Conservation (phyloP, 2,797 vertebrate species). For the Pampus argenteus region DNA sequence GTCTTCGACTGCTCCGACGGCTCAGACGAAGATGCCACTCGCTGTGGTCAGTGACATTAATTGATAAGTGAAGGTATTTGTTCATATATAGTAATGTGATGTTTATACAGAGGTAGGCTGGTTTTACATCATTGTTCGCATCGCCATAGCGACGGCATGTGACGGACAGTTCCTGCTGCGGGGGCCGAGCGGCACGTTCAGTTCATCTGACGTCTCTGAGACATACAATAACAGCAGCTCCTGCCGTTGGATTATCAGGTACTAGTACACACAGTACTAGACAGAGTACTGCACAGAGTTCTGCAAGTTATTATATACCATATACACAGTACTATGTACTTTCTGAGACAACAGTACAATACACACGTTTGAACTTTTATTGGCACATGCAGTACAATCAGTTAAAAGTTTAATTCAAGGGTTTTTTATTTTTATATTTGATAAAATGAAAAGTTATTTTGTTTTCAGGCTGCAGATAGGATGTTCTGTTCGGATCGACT, state of each 20-base stretch:
- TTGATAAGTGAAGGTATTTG: too few relatives aligned
- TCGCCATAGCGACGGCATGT: constrained; percentile 87
- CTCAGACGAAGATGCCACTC: constrained; percentile 86
- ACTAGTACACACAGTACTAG: constrained; percentile 15
- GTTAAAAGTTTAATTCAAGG: too few relatives aligned
- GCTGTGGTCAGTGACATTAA: constrained; percentile 86
- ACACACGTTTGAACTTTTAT: not conserved
- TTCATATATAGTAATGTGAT: too few relatives aligned
- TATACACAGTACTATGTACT: too few relatives aligned
- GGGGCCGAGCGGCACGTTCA: constrained; percentile 86
- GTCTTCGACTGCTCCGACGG: constrained; percentile 85
- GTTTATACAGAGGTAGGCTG: too few relatives aligned
- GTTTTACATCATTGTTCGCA: not conserved
- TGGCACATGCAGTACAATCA: too few relatives aligned
- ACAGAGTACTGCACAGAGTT: not conserved
- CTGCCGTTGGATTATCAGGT: constrained; percentile 94
- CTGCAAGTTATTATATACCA: too few relatives aligned
- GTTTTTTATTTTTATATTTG: too few relatives aligned
- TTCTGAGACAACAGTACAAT: not conserved
- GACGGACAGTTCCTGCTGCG: constrained; percentile 91
- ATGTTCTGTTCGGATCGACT: constrained; percentile 83
- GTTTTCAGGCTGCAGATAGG: constrained; percentile 82
- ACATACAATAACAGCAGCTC: constrained; percentile 69
- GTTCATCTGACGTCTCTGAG: constrained; percentile 83
- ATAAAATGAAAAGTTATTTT: too few relatives aligned